A percentile compares a stretch with the other conserved stretches of the same genome.
phyloP scores from a whole-genome alignment of 2,797 vertebrate species.

The Anguilla pacifica region DNA sequence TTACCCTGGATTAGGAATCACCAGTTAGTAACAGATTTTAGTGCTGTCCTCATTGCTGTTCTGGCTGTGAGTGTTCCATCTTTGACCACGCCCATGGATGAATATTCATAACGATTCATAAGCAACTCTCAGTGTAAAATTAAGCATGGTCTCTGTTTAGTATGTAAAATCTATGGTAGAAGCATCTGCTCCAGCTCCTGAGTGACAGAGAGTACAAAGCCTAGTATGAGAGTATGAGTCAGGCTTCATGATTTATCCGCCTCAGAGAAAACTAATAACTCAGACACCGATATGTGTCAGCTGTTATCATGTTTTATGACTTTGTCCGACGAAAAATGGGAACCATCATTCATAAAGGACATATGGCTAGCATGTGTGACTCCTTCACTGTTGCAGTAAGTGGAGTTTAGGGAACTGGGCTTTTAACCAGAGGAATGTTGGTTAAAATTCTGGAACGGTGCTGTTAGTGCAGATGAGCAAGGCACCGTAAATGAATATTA shows the following conservation, averaged over 20 bases:
- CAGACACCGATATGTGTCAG: neutral
- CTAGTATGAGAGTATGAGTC: neutral
- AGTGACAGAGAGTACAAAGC: neutral
- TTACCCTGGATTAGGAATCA: no score
- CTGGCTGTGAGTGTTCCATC: neutral
- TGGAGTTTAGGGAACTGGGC: no score
- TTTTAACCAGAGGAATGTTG: no score
- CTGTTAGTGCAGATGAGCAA: no score
- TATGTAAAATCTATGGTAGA: neutral
- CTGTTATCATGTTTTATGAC: neutral
- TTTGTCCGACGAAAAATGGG: neutral
- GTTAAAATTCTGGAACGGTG: no score
- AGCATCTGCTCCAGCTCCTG: neutral
- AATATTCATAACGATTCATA: neutral
- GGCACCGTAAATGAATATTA: no score
- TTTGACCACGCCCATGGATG: neutral
- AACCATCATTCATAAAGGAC: neutral
- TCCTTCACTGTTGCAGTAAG: neutral
- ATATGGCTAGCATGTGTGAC: neutral
- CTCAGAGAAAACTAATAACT: neutral
- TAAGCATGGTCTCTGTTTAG: neutral
- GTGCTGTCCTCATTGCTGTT: neutral
- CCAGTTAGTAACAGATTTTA: neutral
- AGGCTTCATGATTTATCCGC: neutral
- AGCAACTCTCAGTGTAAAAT: neutral